These are phyloP conservation scores for Motacilla alba DNA, from an alignment of 2,113 vertebrate genomes.

Conservation along the genomic window DNA sequence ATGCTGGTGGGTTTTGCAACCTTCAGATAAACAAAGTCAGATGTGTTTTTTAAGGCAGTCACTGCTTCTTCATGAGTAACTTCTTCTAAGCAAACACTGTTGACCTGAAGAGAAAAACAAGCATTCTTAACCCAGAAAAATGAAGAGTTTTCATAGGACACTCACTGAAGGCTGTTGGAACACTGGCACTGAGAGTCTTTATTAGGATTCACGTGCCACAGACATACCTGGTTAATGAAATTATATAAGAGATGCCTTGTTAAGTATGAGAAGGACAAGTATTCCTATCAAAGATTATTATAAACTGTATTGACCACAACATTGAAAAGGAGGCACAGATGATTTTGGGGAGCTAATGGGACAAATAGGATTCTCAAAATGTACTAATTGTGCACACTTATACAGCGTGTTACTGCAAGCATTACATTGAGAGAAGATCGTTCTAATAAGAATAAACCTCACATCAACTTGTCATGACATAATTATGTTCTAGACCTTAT, in stretches of 20 bases:
- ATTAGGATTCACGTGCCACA: not conserved
- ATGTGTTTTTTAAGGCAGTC: slow-evolving; percentile 98
- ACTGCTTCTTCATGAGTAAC: slow-evolving; percentile 98
- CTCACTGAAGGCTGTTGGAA: not conserved
- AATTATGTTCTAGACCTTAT: not conserved
- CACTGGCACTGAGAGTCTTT: not conserved
- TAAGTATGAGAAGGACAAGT: not conserved
- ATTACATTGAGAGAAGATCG: not conserved
- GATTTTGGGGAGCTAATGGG: not conserved
- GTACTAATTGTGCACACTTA: not conserved
- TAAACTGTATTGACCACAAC: not conserved
- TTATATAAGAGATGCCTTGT: not conserved
- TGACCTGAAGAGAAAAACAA: slow-evolving; percentile 79
- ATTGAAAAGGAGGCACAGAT: not conserved
- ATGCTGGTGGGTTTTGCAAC: slow-evolving; percentile 96
- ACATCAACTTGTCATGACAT: not conserved
- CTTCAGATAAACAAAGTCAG: slow-evolving; percentile 95
- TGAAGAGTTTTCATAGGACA: not conserved
- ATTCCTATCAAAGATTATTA: not conserved
- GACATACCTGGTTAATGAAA: not conserved
- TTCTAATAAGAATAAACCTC: not conserved
- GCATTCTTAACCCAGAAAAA: not conserved
- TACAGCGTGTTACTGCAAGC: not conserved
- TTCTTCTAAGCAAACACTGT: slow-evolving; percentile 92
- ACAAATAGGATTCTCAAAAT: not conserved